phyloP scores from a whole-genome alignment of 2,113 vertebrate species.

The Bufo bufo region DNA sequence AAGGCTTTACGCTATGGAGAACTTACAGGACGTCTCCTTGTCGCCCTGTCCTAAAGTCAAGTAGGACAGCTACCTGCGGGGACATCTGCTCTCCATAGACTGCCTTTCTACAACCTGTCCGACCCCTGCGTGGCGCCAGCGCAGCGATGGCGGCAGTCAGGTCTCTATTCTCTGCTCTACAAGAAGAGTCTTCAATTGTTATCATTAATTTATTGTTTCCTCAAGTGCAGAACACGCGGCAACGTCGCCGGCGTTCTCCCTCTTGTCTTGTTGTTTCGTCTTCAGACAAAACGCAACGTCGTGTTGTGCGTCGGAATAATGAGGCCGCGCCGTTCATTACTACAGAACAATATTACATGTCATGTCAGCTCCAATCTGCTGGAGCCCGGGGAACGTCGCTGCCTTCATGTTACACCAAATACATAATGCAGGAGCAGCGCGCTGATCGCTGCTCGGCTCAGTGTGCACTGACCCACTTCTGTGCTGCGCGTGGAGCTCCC shows the following conservation, averaged over 20 bases:
- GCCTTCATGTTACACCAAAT: slow-evolving; percentile 94
- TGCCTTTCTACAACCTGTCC: too few species aligned
- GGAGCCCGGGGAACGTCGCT: slow-evolving; percentile 79
- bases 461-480: slow-evolving; percentile 98
- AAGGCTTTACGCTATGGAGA: too few species aligned
- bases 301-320: slow-evolving; percentile 89
- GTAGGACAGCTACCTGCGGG: too few species aligned
- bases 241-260: slow-evolving; percentile 70
- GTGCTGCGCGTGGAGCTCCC: slow-evolving; percentile 75
- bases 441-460: slow-evolving; percentile 85
- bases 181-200: slow-evolving; percentile 74
- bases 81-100: too few species aligned
- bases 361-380: slow-evolving; percentile 94
- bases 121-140: too few species aligned
- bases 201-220: slow-evolving; percentile 84
- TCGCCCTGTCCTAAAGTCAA: too few species aligned
- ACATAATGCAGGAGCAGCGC: slow-evolving; percentile 95
- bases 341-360: slow-evolving; percentile 95
- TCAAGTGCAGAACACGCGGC: slow-evolving; percentile 69
- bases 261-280: slow-evolving; percentile 83
- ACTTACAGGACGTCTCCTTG: too few species aligned
- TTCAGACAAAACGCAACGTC: slow-evolving; percentile 89
- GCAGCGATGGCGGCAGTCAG: background rate
- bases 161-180: background rate
- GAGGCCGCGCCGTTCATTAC: slow-evolving; percentile 91